phyloP scores from a whole-genome alignment of 2,113 vertebrate species.

The Xenopus borealis region DNA sequence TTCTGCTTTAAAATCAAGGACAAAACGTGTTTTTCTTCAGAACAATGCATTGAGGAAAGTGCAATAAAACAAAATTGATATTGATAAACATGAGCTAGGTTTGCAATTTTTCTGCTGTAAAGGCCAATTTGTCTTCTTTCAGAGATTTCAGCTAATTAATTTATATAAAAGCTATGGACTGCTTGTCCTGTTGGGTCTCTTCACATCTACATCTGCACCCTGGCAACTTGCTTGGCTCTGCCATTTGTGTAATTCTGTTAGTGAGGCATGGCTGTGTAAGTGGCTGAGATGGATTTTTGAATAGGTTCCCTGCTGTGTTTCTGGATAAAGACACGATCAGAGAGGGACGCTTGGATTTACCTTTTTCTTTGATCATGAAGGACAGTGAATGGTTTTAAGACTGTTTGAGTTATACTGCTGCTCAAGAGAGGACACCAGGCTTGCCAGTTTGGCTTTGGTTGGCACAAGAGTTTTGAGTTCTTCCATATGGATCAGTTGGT shows the following conservation, averaged over 20 bases:
- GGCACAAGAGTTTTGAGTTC: too few relatives aligned
- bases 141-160: slow-evolving; percentile 16
- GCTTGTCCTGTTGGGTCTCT: slow-evolving; percentile 43
- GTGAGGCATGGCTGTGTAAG: slow-evolving; percentile 59
- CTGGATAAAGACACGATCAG: neutral
- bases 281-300: slow-evolving; percentile 53
- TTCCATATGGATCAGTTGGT: too few relatives aligned
- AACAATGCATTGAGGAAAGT: too few relatives aligned
- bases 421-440: too few relatives aligned
- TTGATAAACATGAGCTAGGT: too few relatives aligned
- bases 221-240: slow-evolving; percentile 20
- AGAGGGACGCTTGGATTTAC: too few relatives aligned
- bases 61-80: too few relatives aligned
- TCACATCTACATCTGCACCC: slow-evolving; percentile 27
- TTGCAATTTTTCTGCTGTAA: neutral
- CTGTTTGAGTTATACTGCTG: too few relatives aligned
- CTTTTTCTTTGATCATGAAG: too few relatives aligned
- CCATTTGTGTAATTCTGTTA: slow-evolving; percentile 66
- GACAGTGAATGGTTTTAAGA: too few relatives aligned
- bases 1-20: neutral
- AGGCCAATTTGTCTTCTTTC: neutral
- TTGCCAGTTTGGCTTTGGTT: too few relatives aligned
- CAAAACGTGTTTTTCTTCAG: too few relatives aligned
- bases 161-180: slow-evolving; percentile 41
- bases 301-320: slow-evolving; percentile 45